phyloP scores from a whole-genome alignment of 2,113 vertebrate genomes.

The Dunckerocampus dactyliophorus region DNA sequence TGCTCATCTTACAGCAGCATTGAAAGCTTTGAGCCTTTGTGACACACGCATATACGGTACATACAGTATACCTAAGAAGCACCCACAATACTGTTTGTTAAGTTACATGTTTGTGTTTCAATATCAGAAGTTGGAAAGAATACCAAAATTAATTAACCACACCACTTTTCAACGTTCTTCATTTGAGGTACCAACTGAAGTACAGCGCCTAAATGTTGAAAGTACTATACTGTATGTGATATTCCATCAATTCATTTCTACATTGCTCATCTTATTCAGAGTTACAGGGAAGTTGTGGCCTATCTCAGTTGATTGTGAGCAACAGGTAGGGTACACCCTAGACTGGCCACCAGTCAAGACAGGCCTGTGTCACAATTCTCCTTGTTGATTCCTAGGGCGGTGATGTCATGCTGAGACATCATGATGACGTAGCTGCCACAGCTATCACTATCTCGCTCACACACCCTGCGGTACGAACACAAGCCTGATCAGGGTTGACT shows the following conservation, averaged over 20 bases:
- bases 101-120: background rate
- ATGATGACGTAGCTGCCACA: background rate
- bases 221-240: too few relatives aligned
- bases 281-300: background rate
- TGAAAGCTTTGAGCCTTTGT: too few relatives aligned
- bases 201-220: too few relatives aligned
- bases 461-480: background rate
- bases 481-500: background rate
- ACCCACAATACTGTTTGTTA: background rate
- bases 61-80: background rate
- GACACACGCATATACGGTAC: too few relatives aligned
- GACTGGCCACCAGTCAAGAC: background rate
- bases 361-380: background rate
- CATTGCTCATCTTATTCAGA: too few relatives aligned
- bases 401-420: slow-evolving; percentile 1
- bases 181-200: background rate
- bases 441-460: background rate
- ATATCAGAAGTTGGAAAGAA: background rate
- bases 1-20: too few relatives aligned
- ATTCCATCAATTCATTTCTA: too few relatives aligned
- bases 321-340: too few relatives aligned
- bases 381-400: background rate
- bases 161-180: background rate
- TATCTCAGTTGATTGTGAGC: background rate
- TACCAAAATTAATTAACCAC: background rate